These are phyloP conservation scores for Pseudococcus longispinus DNA, from an alignment of 2,888 invertebrate genomes.

Conservation along the genomic window DNA sequence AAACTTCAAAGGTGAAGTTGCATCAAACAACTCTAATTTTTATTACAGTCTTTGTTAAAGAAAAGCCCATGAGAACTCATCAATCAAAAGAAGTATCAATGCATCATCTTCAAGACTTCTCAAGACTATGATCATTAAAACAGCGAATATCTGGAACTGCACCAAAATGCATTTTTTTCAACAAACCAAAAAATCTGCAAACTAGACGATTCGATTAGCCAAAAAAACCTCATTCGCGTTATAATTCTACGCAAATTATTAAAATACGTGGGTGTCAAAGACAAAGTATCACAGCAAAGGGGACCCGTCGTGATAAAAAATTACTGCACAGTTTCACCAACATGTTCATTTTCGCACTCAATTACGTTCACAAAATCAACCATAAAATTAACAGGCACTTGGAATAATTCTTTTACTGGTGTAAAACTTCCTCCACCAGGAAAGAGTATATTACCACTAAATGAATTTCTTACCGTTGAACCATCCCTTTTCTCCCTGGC, in stretches of 20 bases:
- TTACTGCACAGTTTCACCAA: neutral
- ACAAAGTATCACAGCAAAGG: neutral
- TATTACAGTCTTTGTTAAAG: too few species aligned
- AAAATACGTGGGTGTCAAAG: neutral
- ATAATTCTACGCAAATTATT: neutral
- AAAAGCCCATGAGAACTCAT: too few species aligned
- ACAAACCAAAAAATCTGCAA: neutral
- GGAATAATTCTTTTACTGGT: neutral
- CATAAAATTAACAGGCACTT: conserved; percentile 20
- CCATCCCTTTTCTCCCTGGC: neutral
- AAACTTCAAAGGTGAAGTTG: too few species aligned
- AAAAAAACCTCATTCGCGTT: neutral
- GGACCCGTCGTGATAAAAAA: neutral
- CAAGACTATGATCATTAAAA: too few species aligned
- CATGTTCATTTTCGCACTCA: neutral
- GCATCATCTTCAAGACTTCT: too few species aligned
- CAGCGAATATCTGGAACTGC: too few species aligned
- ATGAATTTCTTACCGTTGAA: neutral
- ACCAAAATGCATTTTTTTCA: neutral
- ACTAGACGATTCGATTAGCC: neutral
- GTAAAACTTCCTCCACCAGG: neutral
- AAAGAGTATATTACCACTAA: neutral
- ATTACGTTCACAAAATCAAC: conserved; percentile 12
- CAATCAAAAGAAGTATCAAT: too few species aligned
- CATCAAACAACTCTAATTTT: too few species aligned